Conservation (phyloP, 92 coral and sea anemone species). For the Paragorgia papillata region DNA sequence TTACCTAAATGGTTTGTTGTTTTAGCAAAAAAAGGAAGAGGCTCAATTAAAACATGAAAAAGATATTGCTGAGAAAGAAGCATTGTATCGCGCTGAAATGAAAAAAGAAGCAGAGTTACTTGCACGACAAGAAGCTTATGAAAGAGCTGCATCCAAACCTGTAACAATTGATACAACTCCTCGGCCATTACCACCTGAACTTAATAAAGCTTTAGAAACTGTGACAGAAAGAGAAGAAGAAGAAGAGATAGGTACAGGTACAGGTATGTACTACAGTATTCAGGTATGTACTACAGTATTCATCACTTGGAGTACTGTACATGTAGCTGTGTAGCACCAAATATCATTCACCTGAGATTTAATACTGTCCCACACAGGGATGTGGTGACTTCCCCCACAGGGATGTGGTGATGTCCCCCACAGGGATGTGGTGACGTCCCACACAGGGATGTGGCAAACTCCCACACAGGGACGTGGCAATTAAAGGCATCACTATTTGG, state of each 20-base stretch:
- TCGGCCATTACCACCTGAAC: conserved; percentile 96
- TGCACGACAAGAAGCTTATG: conserved; percentile 80
- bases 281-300: too few species aligned
- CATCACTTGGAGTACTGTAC: too few species aligned
- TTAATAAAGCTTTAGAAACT: conserved; percentile 74
- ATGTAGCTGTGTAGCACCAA: too few species aligned
- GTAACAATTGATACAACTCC: conserved; percentile 70
- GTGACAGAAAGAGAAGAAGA: conserved; percentile 92
- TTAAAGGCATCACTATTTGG: too few species aligned
- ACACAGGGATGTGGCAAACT: too few species aligned
- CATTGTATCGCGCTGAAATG: conserved; percentile 53
- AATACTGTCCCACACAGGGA: too few species aligned
- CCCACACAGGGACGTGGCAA: too few species aligned
- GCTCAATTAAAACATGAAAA: conserved; percentile 58
- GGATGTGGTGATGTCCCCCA: too few species aligned
- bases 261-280: background rate
- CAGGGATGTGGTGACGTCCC: too few species aligned
- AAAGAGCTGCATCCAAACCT: conserved; percentile 81
- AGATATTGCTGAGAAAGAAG: conserved; percentile 34
- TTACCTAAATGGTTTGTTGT: background rate
- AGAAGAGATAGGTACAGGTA: conserved; percentile 48
- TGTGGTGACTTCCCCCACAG: too few species aligned
- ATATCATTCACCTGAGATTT: too few species aligned
- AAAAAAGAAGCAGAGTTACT: conserved; percentile 86
- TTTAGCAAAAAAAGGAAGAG: conserved; percentile 58